Percentiles rank a stretch among this genome's conserved stretches.
phyloP scores from a whole-genome alignment of 2,797 vertebrate species.

The Acipenser transmontanus region DNA sequence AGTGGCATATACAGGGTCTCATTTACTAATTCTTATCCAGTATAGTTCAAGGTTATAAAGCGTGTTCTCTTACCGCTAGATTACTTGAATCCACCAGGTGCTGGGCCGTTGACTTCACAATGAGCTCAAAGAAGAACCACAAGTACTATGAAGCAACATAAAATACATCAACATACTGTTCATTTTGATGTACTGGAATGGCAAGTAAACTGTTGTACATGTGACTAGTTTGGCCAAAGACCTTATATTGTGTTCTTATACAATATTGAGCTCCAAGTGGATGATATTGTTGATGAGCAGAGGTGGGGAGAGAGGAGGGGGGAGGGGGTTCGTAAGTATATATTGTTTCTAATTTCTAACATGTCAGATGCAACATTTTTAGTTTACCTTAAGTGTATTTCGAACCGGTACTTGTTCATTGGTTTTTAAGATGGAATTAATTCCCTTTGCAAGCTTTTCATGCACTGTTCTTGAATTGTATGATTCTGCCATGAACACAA shows the following conservation, averaged over 20 bases:
- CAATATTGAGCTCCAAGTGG: too few species aligned
- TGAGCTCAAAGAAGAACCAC: slow-evolving; percentile 95
- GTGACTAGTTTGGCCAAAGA: too few species aligned
- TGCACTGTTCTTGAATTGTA: slow-evolving; percentile 84
- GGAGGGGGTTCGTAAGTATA: neutral
- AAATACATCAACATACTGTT: neutral
- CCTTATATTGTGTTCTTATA: too few species aligned
- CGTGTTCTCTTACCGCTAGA: slow-evolving; percentile 61
- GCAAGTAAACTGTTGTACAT: too few species aligned
- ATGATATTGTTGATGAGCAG: too few species aligned
- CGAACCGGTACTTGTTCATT: slow-evolving; percentile 78
- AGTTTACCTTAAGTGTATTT: slow-evolving; percentile 79
- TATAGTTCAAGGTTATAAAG: neutral
- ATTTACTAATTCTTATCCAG: neutral
- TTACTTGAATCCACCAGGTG: slow-evolving; percentile 78
- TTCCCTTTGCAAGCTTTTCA: slow-evolving; percentile 84
- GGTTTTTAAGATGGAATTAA: slow-evolving; percentile 86
- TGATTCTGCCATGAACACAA: slow-evolving; percentile 82
- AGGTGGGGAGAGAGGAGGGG: too few species aligned
- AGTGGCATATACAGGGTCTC: too few species aligned
- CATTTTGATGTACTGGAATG: neutral
- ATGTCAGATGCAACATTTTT: neutral
- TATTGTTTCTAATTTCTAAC: neutral
- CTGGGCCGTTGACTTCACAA: slow-evolving; percentile 93
- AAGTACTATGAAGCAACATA: slow-evolving; percentile 70